Base-by-base conservation (phyloP, 1,140 invertebrate species). In the Cydia strobilella region DNA sequence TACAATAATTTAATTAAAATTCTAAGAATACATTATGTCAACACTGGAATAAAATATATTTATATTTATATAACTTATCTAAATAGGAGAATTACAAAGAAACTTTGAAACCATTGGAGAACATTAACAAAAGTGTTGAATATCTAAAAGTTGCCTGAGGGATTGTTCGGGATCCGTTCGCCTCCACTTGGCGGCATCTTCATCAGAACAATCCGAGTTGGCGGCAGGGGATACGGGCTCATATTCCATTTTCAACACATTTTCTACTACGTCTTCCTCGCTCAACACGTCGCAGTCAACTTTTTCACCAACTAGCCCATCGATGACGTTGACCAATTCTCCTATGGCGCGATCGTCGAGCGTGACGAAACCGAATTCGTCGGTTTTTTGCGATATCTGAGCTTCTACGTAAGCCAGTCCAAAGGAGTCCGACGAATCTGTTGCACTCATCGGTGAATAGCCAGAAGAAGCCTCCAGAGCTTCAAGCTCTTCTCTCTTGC, bases 341-440 rank as follows among this genome's bases (percentile, higher is more conserved):
- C 45, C 75, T 31, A 87, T 79, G 9, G 81, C 73, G 13, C 73
- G 75, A 7, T 84, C 81, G 76, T 86, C 80, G 59, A 89, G 77
- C 12, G 78, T 82, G 6, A 89, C 84, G 65, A 82, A 84, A 20
- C 88, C 74, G 65, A 71, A 76, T 72, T 81, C 72, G 71, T 90
- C 79, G 6, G 82, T 79, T 15, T 78, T 84, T 73, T 82, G 59
- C 1, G 75, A 65, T 23, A 86, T 84, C 65, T 81, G 73, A 18
- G 77, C 73, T 79, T 89, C 84, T 65, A 86, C 79, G n/a, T 73
- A 83, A 48, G 81, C 76, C 35, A 87, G 48, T 45, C 77, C 54
- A 42, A 74, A 62, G 23, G 31, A 74, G 45, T 74, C 74, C 27
- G 63, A 20, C 27, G 81, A 74, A 63, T 45, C 63, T 15, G 42